A percentile compares a stretch with the other conserved stretches of the same genome.
Conservation (phyloP, 2,888 invertebrate genomes). For the Linnaemya vulpina region DNA sequence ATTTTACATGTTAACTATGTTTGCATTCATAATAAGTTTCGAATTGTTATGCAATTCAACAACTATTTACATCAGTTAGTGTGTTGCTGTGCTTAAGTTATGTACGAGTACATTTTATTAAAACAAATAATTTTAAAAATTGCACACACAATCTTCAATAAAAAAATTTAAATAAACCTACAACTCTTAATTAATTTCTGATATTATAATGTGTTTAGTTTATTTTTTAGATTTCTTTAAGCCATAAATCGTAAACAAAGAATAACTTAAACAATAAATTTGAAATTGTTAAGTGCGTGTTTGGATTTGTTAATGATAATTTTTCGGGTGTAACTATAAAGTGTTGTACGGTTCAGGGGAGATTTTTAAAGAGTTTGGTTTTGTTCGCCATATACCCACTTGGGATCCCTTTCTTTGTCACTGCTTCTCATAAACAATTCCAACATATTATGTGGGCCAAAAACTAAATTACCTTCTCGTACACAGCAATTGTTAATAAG, state of each 20-base stretch:
- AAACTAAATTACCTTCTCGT: no score
- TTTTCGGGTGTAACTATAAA: constrained; percentile 37
- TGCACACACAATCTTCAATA: not conserved
- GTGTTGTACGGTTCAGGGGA: not conserved
- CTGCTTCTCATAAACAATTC: no score
- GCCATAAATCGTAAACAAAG: constrained; percentile 56
- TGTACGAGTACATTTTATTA: constrained; percentile 27
- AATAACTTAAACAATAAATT: constrained; percentile 65
- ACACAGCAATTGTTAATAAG: no score
- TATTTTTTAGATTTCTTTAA: constrained; percentile 9
- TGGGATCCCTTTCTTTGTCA: no score
- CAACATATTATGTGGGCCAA: no score
- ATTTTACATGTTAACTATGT: constrained; percentile 47
- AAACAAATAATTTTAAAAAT: constrained; percentile 53
- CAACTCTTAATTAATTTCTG: constrained; percentile 7
- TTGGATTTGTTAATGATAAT: constrained; percentile 52
- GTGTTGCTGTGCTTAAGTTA: constrained; percentile 2
- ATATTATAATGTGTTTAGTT: no score
- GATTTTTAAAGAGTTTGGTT: not conserved
- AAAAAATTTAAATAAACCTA: not conserved
- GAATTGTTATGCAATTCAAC: constrained; percentile 51
- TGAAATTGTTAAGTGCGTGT: constrained; percentile 46
- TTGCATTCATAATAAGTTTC: constrained; percentile 22
- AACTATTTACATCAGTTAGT: not conserved
- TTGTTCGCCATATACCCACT: not conserved